Conservation (phyloP, 2,797 vertebrate genomes). For the Enteromius anoplus region DNA sequence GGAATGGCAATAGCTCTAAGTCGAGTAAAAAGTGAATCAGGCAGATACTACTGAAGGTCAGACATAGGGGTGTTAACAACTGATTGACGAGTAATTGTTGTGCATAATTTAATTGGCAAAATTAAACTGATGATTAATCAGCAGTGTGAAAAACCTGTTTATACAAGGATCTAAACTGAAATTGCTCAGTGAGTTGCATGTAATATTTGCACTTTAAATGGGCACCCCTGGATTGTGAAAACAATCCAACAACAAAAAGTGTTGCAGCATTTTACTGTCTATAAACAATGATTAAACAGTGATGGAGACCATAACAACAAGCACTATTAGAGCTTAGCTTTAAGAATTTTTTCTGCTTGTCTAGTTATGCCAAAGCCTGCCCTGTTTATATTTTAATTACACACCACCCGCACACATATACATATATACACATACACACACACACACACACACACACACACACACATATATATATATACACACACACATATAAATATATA, state of each 20-base stretch:
- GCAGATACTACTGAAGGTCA: background rate
- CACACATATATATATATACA: too few species aligned
- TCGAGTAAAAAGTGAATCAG: conserved; percentile 46
- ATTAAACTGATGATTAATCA: background rate
- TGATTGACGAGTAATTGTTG: background rate
- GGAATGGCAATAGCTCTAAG: conserved; percentile 43
- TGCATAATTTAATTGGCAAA: background rate
- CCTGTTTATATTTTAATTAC: background rate
- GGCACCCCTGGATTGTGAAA: background rate
- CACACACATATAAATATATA: too few species aligned
- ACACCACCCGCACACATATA: too few species aligned
- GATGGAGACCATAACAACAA: background rate
- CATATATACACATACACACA: too few species aligned
- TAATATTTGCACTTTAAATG: background rate
- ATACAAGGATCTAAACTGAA: background rate
- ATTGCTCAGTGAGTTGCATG: background rate
- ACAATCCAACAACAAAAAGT: background rate
- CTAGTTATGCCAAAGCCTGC: background rate
- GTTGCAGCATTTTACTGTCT: background rate
- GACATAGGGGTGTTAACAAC: background rate
- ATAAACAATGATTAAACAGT: background rate
- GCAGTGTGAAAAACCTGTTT: background rate
- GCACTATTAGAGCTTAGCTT: background rate
- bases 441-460: too few species aligned
- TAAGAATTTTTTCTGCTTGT: background rate